These are phyloP conservation scores for Apostichopus californicus DNA, from an alignment of 35 echinoderm and acorn worm genomes.

Conservation along the genomic window DNA sequence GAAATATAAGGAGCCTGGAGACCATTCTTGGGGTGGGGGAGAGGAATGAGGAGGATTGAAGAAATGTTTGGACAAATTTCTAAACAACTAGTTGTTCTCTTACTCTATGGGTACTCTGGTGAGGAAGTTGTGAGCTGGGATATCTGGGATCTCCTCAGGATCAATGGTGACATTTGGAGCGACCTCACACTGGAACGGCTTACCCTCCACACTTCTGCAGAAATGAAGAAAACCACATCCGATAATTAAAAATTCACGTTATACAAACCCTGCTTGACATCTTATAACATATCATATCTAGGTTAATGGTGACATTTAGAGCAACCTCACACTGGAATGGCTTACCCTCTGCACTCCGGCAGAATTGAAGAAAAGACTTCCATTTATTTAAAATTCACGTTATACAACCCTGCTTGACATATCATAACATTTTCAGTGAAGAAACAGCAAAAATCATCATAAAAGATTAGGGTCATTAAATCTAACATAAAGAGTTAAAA, in stretches of 20 bases:
- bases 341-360: constrained; percentile 30
- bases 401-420: too few species aligned
- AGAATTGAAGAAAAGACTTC: background rate
- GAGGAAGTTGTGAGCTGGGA: constrained; percentile 88
- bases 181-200: constrained; percentile 69
- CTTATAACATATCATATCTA: constrained; percentile 11
- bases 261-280: too few species aligned
- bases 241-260: too few species aligned
- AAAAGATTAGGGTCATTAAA: too few species aligned
- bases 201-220: constrained; percentile 30
- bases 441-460: too few species aligned
- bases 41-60: too few species aligned
- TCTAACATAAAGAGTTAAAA: too few species aligned
- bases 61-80: too few species aligned
- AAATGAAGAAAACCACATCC: background rate
- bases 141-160: constrained; percentile 90
- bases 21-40: too few species aligned
- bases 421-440: too few species aligned
- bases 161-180: constrained; percentile 80
- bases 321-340: constrained; percentile 69
- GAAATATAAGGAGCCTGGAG: too few species aligned
- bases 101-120: constrained; percentile 57
- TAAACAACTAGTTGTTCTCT: background rate
- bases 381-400: too few species aligned
- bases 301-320: constrained; percentile 79